A percentile compares a stretch with the other conserved stretches of the same genome.
Evolutionary conservation across 2,797 vertebrate genomes (phyloP).

Genomic region (Sciaenops ocellatus): DNA sequence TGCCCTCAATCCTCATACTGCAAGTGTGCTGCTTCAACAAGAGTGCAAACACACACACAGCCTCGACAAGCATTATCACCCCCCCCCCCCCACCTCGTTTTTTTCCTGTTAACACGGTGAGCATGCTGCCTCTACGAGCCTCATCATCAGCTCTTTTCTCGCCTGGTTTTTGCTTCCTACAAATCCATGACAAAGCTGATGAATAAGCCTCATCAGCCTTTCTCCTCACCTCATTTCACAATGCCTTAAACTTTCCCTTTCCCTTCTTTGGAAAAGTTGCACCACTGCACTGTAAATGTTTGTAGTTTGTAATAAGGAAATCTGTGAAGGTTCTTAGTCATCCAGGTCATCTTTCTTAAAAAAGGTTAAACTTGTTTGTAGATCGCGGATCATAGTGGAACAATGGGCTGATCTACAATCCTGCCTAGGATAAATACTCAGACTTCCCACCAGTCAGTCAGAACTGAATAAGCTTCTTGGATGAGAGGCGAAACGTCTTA

Average conservation of each 20-base stretch:
- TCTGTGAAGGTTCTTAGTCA: no score
- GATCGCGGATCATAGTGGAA: no score
- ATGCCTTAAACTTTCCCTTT: constrained; percentile 54
- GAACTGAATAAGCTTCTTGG: no score
- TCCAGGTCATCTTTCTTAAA: no score
- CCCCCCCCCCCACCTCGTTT: not conserved
- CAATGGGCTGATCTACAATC: no score
- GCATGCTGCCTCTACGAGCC: constrained; percentile 62
- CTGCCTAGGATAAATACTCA: no score
- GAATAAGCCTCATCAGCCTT: constrained; percentile 78
- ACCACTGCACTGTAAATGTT: constrained; percentile 34
- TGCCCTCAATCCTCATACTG: constrained; percentile 53
- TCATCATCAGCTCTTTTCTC: constrained; percentile 76
- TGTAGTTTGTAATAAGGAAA: no score
- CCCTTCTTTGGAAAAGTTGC: constrained; percentile 11
- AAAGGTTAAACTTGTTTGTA: no score
- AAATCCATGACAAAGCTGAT: constrained; percentile 77
- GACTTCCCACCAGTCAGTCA: no score
- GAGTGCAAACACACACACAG: constrained; percentile 27
- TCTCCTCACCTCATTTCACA: constrained; percentile 53
- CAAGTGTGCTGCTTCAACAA: constrained; percentile 58
- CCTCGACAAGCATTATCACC: constrained; percentile 57
- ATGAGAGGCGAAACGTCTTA: no score
- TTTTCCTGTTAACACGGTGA: constrained; percentile 56
- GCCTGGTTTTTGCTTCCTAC: constrained; percentile 55